Conservation (phyloP, 37 sponge, comb jelly and placozoan species). For the Haliclona indistincta region DNA sequence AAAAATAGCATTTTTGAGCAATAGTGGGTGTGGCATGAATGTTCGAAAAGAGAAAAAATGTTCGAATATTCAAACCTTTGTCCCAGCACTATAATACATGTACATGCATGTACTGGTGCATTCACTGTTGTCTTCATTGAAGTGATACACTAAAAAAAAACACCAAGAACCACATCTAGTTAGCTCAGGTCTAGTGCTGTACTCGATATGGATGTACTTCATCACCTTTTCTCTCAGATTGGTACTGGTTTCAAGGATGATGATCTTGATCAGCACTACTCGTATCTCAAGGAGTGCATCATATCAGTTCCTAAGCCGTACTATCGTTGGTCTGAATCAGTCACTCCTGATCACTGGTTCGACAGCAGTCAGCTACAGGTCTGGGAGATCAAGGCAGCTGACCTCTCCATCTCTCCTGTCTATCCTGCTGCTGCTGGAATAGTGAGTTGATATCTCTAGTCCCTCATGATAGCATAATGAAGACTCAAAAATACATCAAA, state of each 20-base stretch:
- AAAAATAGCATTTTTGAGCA: too few relatives aligned
- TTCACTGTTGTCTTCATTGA: too few relatives aligned
- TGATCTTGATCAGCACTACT: slow-evolving; percentile 77
- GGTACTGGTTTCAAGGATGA: slow-evolving; percentile 99
- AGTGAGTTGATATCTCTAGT: slow-evolving; percentile 46
- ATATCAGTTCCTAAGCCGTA: slow-evolving; percentile 78
- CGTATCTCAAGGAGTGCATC: slow-evolving; percentile 78
- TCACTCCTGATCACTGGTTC: slow-evolving; percentile 93
- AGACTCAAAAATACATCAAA: too few relatives aligned
- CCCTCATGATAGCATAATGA: too few relatives aligned
- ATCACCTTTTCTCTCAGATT: slow-evolving; percentile 51
- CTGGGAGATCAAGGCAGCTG: slow-evolving; percentile 99
- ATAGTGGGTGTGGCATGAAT: too few relatives aligned
- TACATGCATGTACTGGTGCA: too few relatives aligned
- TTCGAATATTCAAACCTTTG: too few relatives aligned
- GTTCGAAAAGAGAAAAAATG: too few relatives aligned
- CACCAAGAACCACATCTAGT: too few relatives aligned
- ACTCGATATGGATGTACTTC: background rate
- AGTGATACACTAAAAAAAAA: too few relatives aligned
- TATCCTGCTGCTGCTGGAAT: slow-evolving; percentile 93
- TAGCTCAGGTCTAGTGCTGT: too few relatives aligned
- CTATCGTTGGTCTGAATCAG: slow-evolving; percentile 75
- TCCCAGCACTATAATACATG: too few relatives aligned
- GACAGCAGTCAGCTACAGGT: slow-evolving; percentile 93
- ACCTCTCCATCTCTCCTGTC: slow-evolving; percentile 94